Base-by-base conservation (phyloP, 2,113 vertebrate species). In the Leptobrachium ailaonicum region DNA sequence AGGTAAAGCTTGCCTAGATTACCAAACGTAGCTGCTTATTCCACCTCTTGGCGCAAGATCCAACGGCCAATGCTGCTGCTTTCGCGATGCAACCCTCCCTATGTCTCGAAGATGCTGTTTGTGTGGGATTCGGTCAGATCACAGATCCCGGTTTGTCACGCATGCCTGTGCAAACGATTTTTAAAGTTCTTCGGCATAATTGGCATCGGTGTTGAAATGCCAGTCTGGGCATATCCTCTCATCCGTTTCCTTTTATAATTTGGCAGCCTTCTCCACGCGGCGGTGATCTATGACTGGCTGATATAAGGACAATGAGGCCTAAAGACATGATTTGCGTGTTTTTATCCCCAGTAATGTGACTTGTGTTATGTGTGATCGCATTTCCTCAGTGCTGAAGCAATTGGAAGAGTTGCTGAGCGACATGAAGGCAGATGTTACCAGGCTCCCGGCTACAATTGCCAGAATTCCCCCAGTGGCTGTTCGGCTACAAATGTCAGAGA, bases 351-450 rank as follows among this genome's bases (percentile, higher is more conserved):
- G 47, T 8, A 50, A 50, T 5, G 47, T 50, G 8, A 50, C 47
- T 5, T 50, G 9, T 45, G 0, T n/a, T 20, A n/a, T 75, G 10
- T 66, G 8, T 53, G 2, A 11, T 11, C 7, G 2, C 11, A 10
- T 87, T 0, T 63, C 45, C 60, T 20, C 42, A 99, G 97, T 99
- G 85, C 93, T 99, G 85, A 99, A 99, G 92, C 98, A 99, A 88
- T 89, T 99, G n/a, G 98, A 99, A 89, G 98, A 99, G 86, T 90
- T 99, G 68, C 86, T 99, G 83, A 98, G 98, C 72, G 98, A 99
- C 89, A 99, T 99, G 98, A 99, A 99, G 88, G 98, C 98, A 0
- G 98, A 99, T 69, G 98, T 99, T 83, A 98, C 97, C 0, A 95
- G 97, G 44, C 90, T 99, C 83, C 97, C 97, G 0, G 96, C 97